These are phyloP conservation scores for Spinus olivaceus DNA, from an alignment of 2,797 vertebrate genomes.

Conservation along the genomic window DNA sequence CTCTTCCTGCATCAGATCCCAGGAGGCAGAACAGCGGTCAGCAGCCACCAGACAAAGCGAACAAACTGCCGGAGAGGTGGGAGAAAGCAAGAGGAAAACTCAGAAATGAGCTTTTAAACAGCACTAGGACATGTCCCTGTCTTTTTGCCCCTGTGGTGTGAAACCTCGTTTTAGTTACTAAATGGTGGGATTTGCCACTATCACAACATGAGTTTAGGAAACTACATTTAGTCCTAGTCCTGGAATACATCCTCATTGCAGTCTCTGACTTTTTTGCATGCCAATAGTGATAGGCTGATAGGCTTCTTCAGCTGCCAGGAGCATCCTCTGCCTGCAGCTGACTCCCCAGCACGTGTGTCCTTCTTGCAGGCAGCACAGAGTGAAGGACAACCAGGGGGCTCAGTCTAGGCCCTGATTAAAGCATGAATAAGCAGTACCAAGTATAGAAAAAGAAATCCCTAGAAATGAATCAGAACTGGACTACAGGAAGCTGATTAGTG, in stretches of 20 bases:
- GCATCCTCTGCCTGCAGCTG: not conserved
- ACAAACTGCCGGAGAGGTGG: not conserved
- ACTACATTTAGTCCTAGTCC: not conserved
- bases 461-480: not conserved
- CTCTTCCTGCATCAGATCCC: not conserved
- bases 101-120: not conserved
- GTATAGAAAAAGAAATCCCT: not conserved
- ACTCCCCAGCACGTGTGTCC: fast-evolving
- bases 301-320: not conserved
- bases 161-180: not conserved
- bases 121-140: not conserved
- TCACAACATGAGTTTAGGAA: not conserved
- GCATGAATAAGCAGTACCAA: fast-evolving
- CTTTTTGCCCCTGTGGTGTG: not conserved
- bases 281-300: not conserved
- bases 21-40: not conserved
- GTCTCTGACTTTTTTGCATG: not conserved
- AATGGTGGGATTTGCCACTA: not conserved
- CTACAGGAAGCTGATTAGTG: not conserved
- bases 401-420: not conserved
- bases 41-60: not conserved
- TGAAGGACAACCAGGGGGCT: not conserved
- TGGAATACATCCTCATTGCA: not conserved
- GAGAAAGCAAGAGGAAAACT: not conserved
- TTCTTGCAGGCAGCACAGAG: not conserved